Conservation (phyloP, 2,113 vertebrate species). For the Chamaea fasciata region DNA sequence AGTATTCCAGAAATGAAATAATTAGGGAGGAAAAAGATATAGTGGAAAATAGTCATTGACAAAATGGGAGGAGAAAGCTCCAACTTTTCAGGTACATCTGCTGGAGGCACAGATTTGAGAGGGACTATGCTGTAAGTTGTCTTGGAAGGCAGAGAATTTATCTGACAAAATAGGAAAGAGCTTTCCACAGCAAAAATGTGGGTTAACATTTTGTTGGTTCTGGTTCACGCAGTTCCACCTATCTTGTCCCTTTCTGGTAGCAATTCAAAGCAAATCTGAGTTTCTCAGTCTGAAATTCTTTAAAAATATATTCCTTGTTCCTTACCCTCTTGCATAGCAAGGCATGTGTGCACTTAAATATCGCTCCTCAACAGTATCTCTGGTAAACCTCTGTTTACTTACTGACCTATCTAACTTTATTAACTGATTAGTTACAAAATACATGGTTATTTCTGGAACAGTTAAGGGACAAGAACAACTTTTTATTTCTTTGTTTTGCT, state of each 20-base stretch:
- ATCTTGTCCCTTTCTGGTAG: neutral
- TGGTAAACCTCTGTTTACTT: neutral
- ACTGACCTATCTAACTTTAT: neutral
- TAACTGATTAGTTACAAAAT: neutral
- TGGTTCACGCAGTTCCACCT: neutral
- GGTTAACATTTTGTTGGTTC: neutral
- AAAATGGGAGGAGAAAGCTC: neutral
- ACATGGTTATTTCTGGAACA: neutral
- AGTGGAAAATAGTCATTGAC: neutral
- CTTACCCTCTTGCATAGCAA: neutral
- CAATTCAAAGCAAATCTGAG: neutral
- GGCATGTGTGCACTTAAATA: neutral
- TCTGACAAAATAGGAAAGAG: neutral
- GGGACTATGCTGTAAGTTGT: neutral
- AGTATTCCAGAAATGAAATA: neutral
- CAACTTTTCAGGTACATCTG: neutral
- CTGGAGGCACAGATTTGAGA: neutral
- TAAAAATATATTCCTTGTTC: neutral
- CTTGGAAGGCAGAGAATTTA: neutral
- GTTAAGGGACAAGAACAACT: neutral
- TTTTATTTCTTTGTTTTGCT: neutral
- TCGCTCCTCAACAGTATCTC: neutral
- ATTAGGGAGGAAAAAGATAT: accelerated
- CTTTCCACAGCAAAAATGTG: neutral
- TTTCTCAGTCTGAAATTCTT: neutral